Conservation (phyloP, 2,888 invertebrate genomes). For the Allolobophora icterica region DNA sequence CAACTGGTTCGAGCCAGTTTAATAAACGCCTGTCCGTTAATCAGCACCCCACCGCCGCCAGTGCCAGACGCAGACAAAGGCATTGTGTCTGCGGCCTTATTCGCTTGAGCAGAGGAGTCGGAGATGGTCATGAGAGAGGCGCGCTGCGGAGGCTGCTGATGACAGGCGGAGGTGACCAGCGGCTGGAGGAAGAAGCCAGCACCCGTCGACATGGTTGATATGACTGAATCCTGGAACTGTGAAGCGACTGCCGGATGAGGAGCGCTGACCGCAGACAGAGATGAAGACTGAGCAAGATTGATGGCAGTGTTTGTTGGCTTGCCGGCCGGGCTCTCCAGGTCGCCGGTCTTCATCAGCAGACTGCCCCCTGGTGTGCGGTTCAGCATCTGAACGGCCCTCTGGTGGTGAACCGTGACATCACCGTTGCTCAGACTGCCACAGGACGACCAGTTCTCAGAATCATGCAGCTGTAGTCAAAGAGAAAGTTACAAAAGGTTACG, state of each 20-base stretch:
- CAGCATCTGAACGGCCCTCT: slow-evolving; percentile 23
- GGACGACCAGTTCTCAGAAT: background rate
- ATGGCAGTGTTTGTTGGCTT: slow-evolving; percentile 46
- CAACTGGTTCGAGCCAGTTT: slow-evolving; percentile 23
- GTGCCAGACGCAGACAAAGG: background rate
- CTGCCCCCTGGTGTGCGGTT: slow-evolving; percentile 28
- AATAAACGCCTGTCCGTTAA: background rate
- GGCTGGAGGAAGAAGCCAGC: slow-evolving; percentile 19
- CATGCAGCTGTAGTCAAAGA: background rate
- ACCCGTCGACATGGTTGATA: background rate
- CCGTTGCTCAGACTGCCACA: background rate
- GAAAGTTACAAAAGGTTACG: background rate
- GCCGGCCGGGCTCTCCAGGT: background rate
- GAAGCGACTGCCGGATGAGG: background rate
- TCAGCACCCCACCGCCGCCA: background rate
- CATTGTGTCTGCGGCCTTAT: background rate
- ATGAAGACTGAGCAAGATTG: slow-evolving; percentile 39
- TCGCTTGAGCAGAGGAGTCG: slow-evolving; percentile 19
- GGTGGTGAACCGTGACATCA: slow-evolving; percentile 24
- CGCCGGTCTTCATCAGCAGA: slow-evolving; percentile 22
- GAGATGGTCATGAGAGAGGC: slow-evolving; percentile 6
- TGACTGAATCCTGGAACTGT: background rate
- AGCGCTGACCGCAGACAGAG: background rate
- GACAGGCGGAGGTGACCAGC: slow-evolving; percentile 2
- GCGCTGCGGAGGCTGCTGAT: background rate